Evolutionary conservation across 2,888 invertebrate genomes (phyloP), one percentile per base, ranked within the genome.

Genomic region (Dryobota labecula): DNA sequence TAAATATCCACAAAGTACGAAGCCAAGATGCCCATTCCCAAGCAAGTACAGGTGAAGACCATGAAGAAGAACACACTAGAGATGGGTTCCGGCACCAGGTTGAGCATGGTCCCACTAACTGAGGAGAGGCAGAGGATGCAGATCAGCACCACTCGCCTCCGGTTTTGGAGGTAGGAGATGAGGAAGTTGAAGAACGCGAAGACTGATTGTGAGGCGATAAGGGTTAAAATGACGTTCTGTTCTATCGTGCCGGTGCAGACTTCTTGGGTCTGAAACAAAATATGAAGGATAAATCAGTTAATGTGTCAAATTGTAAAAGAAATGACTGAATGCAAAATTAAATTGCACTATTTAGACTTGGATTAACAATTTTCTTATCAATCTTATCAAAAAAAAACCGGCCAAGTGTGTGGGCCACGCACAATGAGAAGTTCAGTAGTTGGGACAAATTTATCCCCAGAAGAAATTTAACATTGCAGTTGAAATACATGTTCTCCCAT

Each of bases 121-220:
- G 97, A 96, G 0, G 97, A 97, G 0, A 97, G 70, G 5, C 96
- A 73, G 45, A 97, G 92, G 88, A 91, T 93, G 68, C 91, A 87
- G 84, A 97, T 90, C 27, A 97, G 88, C 1, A 97, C 91, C 45
- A 92, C 91, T 78, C 96, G 96, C 73, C 97, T 96, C 94, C 78
- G 96, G 88, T 89, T 96, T 89, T 87, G 97, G 91, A 89, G 96
- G 95, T 92, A 93, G 3, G 96, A 94, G 70, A 96, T 92, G 2
- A 96, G 82, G 62, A 97, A 90, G 89, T 97, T 98, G 15, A 97
- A 96, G 43, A 97, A 84, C 0, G 97, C 93, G 80, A 97, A 97
- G 41, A 96, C 93, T 0, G 94, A 91, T 11, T 97, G 98, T 61
- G 98, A 97, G 0, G 96, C 94, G n/a, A 97, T 94, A 6, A 98